Evolutionary conservation across 1,140 invertebrate genomes (phyloP).

Genomic region (Leucophenga varia): DNA sequence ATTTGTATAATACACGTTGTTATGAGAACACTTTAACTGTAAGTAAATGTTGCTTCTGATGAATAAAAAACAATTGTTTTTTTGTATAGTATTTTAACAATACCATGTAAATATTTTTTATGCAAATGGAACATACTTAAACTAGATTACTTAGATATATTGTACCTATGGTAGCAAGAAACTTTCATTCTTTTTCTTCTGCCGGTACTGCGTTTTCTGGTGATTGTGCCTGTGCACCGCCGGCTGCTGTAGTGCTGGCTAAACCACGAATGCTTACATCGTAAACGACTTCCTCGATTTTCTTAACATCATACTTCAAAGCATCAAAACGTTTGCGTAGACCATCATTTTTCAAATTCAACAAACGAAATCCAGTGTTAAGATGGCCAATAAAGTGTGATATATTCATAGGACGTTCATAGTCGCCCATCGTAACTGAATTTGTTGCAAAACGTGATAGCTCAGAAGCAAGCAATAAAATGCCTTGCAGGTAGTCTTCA

Average conservation of each 20-base stretch:
- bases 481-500: constrained; percentile 85
- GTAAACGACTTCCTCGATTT: constrained; percentile 93
- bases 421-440: constrained; percentile 84
- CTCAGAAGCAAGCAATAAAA: constrained; percentile 80
- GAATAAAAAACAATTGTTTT: too few relatives aligned
- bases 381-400: constrained; percentile 83
- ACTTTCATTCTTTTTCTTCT: neutral
- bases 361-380: constrained; percentile 81
- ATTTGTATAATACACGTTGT: too few relatives aligned
- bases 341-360: constrained; percentile 90
- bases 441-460: constrained; percentile 83
- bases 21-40: too few relatives aligned
- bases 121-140: too few relatives aligned
- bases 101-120: too few relatives aligned
- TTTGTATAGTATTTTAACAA: too few relatives aligned
- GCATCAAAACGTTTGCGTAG: constrained; percentile 86
- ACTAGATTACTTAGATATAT: too few relatives aligned
- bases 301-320: constrained; percentile 92
- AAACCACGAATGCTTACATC: constrained; percentile 86
- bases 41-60: too few relatives aligned
- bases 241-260: constrained; percentile 10
- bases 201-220: neutral
- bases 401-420: constrained; percentile 76
- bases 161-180: too few relatives aligned
- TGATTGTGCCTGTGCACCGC: constrained; percentile 10